phyloP scores from a whole-genome alignment of 2,888 invertebrate genomes.

The Ashinkailepas kermadecensis region DNA sequence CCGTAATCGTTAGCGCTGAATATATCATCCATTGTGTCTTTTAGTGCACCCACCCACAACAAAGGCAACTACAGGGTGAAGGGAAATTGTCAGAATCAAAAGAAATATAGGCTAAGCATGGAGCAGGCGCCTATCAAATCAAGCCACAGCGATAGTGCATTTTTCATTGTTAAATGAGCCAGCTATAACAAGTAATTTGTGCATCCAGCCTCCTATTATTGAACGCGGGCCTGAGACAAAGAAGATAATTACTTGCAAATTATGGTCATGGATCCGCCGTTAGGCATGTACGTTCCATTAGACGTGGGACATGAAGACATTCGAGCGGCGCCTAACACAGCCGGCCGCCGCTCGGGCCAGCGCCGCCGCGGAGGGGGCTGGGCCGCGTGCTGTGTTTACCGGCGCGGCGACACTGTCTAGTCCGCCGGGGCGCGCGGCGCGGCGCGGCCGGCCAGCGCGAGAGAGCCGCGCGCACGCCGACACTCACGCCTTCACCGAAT shows the following conservation, averaged over 20 bases:
- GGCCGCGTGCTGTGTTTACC: neutral
- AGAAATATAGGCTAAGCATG: no score
- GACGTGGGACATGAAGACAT: neutral
- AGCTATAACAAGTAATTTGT: neutral
- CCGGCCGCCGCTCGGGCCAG: neutral
- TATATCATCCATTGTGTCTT: no score
- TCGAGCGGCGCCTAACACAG: neutral
- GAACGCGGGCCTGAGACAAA: neutral
- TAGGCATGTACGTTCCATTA: neutral
- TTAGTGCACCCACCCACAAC: no score
- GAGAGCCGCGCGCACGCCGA: neutral
- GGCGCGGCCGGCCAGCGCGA: neutral
- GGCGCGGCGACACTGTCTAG: neutral
- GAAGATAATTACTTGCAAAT: neutral
- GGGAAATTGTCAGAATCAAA: no score
- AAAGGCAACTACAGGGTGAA: no score
- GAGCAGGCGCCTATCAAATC: neutral
- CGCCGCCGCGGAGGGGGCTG: neutral
- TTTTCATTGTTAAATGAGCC: neutral
- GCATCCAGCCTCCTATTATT: neutral
- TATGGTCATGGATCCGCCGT: neutral
- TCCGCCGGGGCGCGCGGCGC: neutral
- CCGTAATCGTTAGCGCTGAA: no score
- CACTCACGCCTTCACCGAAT: constrained; percentile 1
- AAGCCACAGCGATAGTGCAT: neutral